These are phyloP conservation scores for Balaenoptera acutorostrata DNA, from an alignment of 2,113 vertebrate genomes.

Conservation along the genomic window DNA sequence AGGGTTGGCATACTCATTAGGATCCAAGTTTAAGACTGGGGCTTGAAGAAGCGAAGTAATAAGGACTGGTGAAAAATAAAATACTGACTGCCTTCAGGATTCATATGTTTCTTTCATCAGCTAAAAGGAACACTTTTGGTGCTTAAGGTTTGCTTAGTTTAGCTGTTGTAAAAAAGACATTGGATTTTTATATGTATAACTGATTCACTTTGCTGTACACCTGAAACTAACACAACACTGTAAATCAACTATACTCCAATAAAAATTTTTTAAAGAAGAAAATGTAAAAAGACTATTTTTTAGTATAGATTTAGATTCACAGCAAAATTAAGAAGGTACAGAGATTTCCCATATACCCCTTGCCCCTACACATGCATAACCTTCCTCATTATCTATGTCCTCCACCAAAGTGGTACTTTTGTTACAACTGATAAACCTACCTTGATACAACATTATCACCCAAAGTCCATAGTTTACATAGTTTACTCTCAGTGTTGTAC, in stretches of 20 bases:
- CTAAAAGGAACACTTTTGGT: neutral
- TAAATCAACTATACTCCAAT: neutral
- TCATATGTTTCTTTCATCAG: slow-evolving; percentile 21
- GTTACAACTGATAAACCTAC: slow-evolving; percentile 5
- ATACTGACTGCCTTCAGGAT: neutral
- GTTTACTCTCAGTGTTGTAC: neutral
- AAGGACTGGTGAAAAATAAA: neutral
- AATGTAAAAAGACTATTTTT: neutral
- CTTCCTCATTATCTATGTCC: neutral
- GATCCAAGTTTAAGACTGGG: slow-evolving; percentile 17
- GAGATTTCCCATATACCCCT: neutral
- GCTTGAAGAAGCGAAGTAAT: slow-evolving; percentile 10
- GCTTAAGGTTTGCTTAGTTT: slow-evolving; percentile 20
- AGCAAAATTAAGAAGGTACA: neutral
- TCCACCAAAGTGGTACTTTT: neutral
- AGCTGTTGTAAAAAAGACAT: neutral
- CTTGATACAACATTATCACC: neutral
- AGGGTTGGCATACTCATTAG: slow-evolving; percentile 21
- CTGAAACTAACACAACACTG: neutral
- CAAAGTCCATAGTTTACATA: neutral
- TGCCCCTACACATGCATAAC: neutral
- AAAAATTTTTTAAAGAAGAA: neutral
- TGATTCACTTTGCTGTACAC: neutral
- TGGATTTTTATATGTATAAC: neutral
- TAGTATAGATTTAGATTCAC: neutral